phyloP scores from a whole-genome alignment of 2,113 vertebrate genomes.

The Corythaixoides concolor region DNA sequence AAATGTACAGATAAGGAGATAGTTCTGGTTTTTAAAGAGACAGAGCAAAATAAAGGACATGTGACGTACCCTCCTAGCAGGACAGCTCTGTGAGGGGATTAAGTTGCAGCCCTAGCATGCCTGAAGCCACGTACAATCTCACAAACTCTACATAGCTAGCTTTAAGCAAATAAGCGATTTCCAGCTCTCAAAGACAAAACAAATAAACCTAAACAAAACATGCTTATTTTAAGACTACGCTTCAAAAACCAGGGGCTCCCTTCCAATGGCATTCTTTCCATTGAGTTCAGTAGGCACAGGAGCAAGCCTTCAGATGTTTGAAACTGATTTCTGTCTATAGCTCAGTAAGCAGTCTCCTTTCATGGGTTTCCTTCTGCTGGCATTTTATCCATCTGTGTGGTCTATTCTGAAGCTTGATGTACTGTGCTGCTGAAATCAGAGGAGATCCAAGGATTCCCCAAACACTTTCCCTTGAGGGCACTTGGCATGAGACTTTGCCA shows the following conservation, averaged over 20 bases:
- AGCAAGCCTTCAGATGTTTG: background rate
- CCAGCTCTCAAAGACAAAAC: background rate
- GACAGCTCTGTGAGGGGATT: background rate
- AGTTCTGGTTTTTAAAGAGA: background rate
- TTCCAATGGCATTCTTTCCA: background rate
- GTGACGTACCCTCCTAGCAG: accelerated
- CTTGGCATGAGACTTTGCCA: background rate
- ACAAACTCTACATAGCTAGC: background rate
- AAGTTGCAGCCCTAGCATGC: background rate
- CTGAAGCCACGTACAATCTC: background rate
- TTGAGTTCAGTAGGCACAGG: background rate
- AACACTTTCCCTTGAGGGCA: background rate
- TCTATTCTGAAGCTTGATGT: background rate
- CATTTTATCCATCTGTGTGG: conserved; percentile 35
- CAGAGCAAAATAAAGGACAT: background rate
- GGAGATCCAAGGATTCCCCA: conserved; percentile 37
- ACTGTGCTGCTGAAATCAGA: background rate
- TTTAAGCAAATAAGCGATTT: background rate
- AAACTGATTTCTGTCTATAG: background rate
- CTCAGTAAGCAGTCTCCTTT: background rate
- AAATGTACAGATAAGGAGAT: background rate
- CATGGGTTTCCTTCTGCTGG: background rate
- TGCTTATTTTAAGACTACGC: background rate
- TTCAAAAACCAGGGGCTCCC: background rate
- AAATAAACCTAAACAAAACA: background rate